Percentiles rank a stretch among this genome's conserved stretches.
These are phyloP conservation scores for Plutella xylostella DNA, from an alignment of 2,888 invertebrate genomes.

Conservation along the genomic window DNA sequence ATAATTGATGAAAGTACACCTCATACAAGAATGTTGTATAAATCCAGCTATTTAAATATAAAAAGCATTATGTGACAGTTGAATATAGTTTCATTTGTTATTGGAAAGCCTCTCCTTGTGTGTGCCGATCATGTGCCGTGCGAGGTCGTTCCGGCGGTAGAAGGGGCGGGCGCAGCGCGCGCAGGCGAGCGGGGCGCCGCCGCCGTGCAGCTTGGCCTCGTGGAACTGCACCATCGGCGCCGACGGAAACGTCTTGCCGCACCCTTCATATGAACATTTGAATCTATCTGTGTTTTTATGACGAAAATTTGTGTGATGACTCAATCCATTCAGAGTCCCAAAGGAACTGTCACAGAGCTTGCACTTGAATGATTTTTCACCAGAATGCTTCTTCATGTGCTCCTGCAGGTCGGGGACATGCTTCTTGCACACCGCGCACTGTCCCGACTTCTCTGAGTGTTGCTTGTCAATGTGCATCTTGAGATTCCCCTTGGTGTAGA, in stretches of 20 bases:
- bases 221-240: slow-evolving; percentile 49
- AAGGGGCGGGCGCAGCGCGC: slow-evolving; percentile 47
- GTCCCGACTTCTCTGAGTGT: slow-evolving; percentile 66
- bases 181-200: slow-evolving; percentile 42
- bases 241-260: slow-evolving; percentile 40
- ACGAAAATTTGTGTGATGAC: slow-evolving; percentile 46
- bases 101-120: slow-evolving; percentile 50
- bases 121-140: slow-evolving; percentile 46
- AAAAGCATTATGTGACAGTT: slow-evolving; percentile 14
- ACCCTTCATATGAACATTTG: slow-evolving; percentile 40
- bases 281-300: slow-evolving; percentile 44
- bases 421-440: slow-evolving; percentile 59
- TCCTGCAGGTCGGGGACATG: slow-evolving; percentile 62
- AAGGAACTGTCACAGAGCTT: slow-evolving; percentile 46
- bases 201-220: slow-evolving; percentile 42
- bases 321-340: slow-evolving; percentile 37
- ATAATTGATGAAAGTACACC: slow-evolving; percentile 33
- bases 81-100: slow-evolving; percentile 8
- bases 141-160: slow-evolving; percentile 52
- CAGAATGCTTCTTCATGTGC: slow-evolving; percentile 67
- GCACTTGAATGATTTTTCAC: slow-evolving; percentile 53
- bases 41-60: slow-evolving; percentile 39
- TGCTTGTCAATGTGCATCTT: slow-evolving; percentile 60
- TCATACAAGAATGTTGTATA: slow-evolving; percentile 26
- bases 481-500: slow-evolving; percentile 57